phyloP scores from a whole-genome alignment of 53 echinoderm and acorn worm species.

The Holothuria leucospilota region DNA sequence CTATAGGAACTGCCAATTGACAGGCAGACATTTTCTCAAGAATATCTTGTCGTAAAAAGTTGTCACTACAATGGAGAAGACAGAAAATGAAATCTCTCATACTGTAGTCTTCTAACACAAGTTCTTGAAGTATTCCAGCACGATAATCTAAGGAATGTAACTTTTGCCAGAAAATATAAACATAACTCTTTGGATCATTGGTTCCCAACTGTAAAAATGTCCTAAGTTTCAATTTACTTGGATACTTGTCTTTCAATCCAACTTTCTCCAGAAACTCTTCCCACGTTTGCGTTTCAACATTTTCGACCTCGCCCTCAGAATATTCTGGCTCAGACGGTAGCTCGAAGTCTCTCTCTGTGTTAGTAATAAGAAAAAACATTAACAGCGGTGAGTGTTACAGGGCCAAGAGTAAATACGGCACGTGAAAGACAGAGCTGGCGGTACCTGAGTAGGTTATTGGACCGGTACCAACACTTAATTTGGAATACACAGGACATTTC shows the following conservation, averaged over 20 bases:
- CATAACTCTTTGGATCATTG: background rate
- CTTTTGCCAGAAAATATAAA: constrained; percentile 26
- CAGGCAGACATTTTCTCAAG: constrained; percentile 41
- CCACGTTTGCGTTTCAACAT: too few species aligned
- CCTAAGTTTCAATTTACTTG: background rate
- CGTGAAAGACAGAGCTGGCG: too few species aligned
- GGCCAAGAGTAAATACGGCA: too few species aligned
- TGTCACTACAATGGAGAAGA: constrained; percentile 20
- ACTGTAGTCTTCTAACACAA: background rate
- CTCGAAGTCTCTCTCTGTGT: too few species aligned
- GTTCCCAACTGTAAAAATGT: background rate
- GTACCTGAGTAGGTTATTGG: too few species aligned
- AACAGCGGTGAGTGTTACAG: too few species aligned
- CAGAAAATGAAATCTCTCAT: constrained; percentile 29
- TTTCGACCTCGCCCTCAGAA: too few species aligned
- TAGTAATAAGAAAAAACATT: too few species aligned
- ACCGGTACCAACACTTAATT: too few species aligned
- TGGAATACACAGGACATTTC: too few species aligned
- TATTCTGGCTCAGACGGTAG: too few species aligned
- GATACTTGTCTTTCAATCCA: constrained; percentile 13
- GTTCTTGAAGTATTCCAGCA: constrained; percentile 7
- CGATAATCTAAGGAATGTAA: constrained; percentile 20
- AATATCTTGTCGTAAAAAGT: constrained; percentile 27
- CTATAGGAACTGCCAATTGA: background rate
- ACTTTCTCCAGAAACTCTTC: constrained; percentile 12